Conservation (phyloP, 2,113 vertebrate species). For the Nycticryphes semicollaris region DNA sequence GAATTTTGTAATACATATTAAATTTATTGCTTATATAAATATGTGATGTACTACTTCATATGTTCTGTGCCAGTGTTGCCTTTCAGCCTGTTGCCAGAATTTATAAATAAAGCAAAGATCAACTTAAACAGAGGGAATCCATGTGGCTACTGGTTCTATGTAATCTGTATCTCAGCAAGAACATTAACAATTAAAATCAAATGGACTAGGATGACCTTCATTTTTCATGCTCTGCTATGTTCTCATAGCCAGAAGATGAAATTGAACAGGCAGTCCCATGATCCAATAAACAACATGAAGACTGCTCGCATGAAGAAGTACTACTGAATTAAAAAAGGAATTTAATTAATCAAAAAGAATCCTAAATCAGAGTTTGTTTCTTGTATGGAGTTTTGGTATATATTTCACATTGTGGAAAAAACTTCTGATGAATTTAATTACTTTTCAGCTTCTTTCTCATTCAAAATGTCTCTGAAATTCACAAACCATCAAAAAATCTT, state of each 20-base stretch:
- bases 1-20: background rate
- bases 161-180: background rate
- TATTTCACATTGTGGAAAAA: background rate
- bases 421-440: background rate
- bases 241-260: background rate
- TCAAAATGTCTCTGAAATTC: background rate
- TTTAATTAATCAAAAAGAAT: background rate
- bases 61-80: background rate
- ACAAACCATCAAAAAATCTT: background rate
- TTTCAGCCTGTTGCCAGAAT: background rate
- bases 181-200: background rate
- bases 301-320: background rate
- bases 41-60: background rate
- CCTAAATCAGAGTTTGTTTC: background rate
- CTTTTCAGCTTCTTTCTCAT: background rate
- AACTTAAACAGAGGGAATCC: background rate
- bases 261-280: background rate
- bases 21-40: background rate
- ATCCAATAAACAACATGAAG: background rate
- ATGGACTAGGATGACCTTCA: background rate
- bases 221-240: background rate
- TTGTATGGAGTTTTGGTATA: background rate
- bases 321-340: background rate
- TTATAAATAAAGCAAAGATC: background rate
- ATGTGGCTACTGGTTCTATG: background rate